Conservation (phyloP, 2,113 vertebrate genomes). For the Zapornia atra region DNA sequence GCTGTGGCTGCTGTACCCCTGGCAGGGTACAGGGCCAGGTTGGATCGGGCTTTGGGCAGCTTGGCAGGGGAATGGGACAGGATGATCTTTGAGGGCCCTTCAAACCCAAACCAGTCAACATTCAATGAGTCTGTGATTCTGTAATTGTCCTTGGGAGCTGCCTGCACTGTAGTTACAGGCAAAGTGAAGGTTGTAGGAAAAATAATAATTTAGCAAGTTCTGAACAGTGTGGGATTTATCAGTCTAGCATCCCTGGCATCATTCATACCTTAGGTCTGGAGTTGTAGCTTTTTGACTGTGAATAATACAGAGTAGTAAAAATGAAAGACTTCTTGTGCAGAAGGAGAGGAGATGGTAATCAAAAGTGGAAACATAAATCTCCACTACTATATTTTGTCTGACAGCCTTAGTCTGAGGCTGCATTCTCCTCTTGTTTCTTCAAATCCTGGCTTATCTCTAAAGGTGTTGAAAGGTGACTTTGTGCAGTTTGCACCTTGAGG, state of each 20-base stretch:
- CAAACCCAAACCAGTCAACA: too few relatives aligned
- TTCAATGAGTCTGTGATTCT: too few relatives aligned
- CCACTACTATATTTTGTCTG: neutral
- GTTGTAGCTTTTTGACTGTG: neutral
- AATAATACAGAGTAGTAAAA: neutral
- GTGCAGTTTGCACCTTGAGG: neutral
- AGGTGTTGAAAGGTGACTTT: neutral
- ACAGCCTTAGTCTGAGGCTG: neutral
- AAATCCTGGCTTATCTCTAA: neutral
- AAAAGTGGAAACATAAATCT: neutral
- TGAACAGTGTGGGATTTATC: neutral
- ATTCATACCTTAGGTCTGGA: neutral
- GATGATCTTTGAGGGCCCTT: too few relatives aligned
- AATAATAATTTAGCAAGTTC: neutral
- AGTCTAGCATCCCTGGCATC: neutral
- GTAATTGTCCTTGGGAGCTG: too few relatives aligned
- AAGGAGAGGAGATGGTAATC: neutral
- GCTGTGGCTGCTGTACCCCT: too few relatives aligned
- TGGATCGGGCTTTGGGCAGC: too few relatives aligned
- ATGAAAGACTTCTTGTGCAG: neutral
- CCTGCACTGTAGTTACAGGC: too few relatives aligned
- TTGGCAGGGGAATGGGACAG: too few relatives aligned
- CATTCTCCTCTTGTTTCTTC: neutral
- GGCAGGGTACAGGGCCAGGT: too few relatives aligned
- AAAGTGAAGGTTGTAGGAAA: neutral